These are phyloP conservation scores for Mareca strepera DNA, from an alignment of 2,797 vertebrate species.

Conservation along the genomic window DNA sequence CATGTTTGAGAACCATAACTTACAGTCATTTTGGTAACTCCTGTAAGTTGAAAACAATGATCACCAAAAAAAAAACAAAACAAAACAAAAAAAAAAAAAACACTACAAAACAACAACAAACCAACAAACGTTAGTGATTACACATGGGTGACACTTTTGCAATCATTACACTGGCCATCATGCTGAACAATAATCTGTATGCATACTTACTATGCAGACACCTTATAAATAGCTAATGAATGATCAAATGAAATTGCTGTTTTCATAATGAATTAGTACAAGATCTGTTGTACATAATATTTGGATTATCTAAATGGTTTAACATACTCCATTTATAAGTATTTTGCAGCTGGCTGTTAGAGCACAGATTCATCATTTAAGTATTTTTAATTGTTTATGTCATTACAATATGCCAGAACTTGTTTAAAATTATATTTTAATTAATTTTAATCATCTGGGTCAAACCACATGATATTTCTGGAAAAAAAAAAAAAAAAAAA, in stretches of 20 bases:
- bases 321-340: constrained; percentile 47
- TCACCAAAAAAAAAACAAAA: not conserved
- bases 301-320: constrained; percentile 58
- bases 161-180: constrained; percentile 23
- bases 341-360: constrained; percentile 43
- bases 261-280: constrained; percentile 63
- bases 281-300: constrained; percentile 46
- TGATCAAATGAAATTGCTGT: constrained; percentile 65
- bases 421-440: not conserved
- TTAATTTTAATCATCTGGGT: not conserved
- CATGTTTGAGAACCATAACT: not conserved
- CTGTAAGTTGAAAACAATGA: not conserved
- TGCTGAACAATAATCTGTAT: constrained; percentile 46
- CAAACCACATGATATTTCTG: not conserved
- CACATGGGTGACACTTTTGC: not conserved
- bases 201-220: constrained; percentile 40
- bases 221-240: constrained; percentile 64
- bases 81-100: not conserved
- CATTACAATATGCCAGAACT: not conserved
- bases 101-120: no score
- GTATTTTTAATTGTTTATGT: constrained; percentile 48
- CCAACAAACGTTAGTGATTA: not conserved
- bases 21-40: not conserved
- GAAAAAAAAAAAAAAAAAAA: not conserved
- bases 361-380: constrained; percentile 35